phyloP scores from a whole-genome alignment of 2,888 invertebrate species.

The Hypolimnas misippus region DNA sequence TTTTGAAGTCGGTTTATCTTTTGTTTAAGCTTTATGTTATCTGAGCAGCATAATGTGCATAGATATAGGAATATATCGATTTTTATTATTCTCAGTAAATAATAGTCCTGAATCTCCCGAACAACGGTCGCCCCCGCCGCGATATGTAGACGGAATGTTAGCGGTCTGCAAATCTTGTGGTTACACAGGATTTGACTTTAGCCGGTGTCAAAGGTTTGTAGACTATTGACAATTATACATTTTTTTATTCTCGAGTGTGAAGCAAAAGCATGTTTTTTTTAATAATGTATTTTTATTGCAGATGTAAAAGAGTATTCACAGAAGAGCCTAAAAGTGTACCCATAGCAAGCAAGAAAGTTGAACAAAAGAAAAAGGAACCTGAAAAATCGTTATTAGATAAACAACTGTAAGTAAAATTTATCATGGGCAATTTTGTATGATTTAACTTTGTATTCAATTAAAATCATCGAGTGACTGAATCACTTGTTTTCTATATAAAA shows the following conservation, averaged over 20 bases:
- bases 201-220: conserved; percentile 87
- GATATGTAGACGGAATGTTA: conserved; percentile 87
- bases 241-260: not conserved
- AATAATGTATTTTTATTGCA: conserved; percentile 40
- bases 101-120: conserved; percentile 76
- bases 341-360: conserved; percentile 73
- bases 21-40: too few relatives aligned
- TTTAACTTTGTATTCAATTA: too few relatives aligned
- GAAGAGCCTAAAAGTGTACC: conserved; percentile 88
- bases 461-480: too few relatives aligned
- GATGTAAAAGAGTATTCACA: conserved; percentile 88
- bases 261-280: not conserved
- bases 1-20: too few relatives aligned
- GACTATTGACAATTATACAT: too few relatives aligned
- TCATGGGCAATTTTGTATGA: too few relatives aligned
- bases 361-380: conserved; percentile 78
- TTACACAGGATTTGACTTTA: conserved; percentile 90
- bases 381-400: conserved; percentile 70
- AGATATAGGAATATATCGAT: too few relatives aligned
- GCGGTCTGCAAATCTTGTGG: conserved; percentile 93
- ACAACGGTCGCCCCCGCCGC: conserved; percentile 85
- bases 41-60: too few relatives aligned
- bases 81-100: too few relatives aligned
- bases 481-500: too few relatives aligned
- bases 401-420: conserved; percentile 57